A percentile compares a stretch with the other conserved stretches of the same genome.
Conservation (phyloP, 2,113 vertebrate genomes). For the Parotia lawesii region DNA sequence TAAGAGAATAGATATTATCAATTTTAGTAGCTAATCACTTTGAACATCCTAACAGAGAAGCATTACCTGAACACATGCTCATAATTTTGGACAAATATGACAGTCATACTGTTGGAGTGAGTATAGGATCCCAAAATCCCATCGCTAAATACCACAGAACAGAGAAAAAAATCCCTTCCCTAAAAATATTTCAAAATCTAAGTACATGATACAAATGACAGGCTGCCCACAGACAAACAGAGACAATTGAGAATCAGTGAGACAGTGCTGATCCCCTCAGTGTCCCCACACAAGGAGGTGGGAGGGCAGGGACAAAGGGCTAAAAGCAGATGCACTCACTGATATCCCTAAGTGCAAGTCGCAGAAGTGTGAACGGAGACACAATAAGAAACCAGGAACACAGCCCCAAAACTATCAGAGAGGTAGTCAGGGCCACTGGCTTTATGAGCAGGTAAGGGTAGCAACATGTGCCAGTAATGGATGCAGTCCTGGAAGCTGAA, state of each 20-base stretch:
- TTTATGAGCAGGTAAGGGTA: not conserved
- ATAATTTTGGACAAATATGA: not conserved
- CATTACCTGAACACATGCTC: not conserved
- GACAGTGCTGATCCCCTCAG: not conserved
- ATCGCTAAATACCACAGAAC: not conserved
- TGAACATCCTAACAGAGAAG: not conserved
- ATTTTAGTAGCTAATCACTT: not conserved
- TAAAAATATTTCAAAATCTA: not conserved
- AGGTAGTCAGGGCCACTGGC: not conserved
- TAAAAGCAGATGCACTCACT: not conserved
- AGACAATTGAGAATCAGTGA: accelerated
- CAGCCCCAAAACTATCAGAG: not conserved
- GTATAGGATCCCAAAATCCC: not conserved
- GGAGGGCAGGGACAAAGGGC: not conserved
- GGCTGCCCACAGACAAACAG: not conserved
- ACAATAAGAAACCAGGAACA: not conserved
- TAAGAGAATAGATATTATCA: not conserved
- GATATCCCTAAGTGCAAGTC: accelerated
- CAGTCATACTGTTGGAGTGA: not conserved
- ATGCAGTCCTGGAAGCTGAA: not conserved
- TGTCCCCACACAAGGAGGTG: not conserved
- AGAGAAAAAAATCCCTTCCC: not conserved
- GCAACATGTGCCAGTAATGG: not conserved
- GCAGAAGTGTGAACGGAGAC: not conserved
- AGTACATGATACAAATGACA: not conserved